Evolutionary conservation across 1,140 invertebrate genomes (phyloP), one percentile per base, ranked within the genome.

Genomic region (Drosophila ficusphila): DNA sequence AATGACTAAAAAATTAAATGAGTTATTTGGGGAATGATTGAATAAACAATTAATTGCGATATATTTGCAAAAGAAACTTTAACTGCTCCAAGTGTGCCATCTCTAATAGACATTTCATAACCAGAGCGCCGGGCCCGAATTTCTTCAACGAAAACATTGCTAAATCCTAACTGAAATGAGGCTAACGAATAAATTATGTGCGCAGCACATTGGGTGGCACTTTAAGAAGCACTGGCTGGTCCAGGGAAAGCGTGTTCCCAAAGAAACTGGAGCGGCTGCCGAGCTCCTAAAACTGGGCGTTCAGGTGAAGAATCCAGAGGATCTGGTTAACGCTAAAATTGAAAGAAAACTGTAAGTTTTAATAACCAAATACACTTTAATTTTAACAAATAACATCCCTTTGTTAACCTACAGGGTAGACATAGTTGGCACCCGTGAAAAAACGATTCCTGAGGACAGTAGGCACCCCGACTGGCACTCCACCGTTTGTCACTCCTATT

Each of bases 191-290:
- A 86, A 93, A 31, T 88, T 96, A 51, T 93, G 83, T 23, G 92
- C 93, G 44, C 95, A 96, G 76, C 94, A 96, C 85, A 93, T 96
- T 74, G 95, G 93, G 27, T 94, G 94, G 92, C 93, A 94, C 91
- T 94, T 94, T 48, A 94, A 94, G 85, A 93, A 92, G 49, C 92
- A 95, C 89, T 96, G 96, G 96, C 83, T 93, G 52, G 57, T 93
- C 5, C 93, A 95, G 90, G 93, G 94, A 0, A 94, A 93, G 81
- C 92, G 93, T 69, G 91, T 91, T 67, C 90, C 93, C 4, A 44
- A 90, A 12, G 91, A 94, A 23, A 93, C 92, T 2, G 92, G 92
- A 1, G 81, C 93, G 7, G 93, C 94, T 73, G 70, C 92, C 23
- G 69, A 90, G 48, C 85, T 96, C 11, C 81, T 81, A 3, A 81